Base-by-base conservation (phyloP, 1,140 invertebrate genomes). In the Chymomyza costata region DNA sequence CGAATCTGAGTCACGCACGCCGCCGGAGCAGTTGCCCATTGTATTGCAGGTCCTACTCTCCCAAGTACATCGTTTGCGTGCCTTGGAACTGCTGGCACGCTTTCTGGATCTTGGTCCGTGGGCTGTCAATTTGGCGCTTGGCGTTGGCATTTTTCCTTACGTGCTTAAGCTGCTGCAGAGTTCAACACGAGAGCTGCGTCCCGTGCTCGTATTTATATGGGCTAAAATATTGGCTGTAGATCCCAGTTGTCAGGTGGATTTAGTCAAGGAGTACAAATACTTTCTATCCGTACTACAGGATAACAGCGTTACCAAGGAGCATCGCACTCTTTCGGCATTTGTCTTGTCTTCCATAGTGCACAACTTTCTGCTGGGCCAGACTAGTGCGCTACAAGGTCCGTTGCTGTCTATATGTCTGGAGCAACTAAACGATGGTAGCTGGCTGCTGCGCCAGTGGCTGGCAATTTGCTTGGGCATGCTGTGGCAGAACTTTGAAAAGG, bases 141-240 rank as follows among this genome's bases (percentile, higher is more conserved):
- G 95, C 41, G 98, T 99, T 30, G 98, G 98, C 57, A 99, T 99
- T 64, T 99, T 99, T 86, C 98, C 98, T 2, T 99, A 99, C 87
- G 97, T 99, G 56, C 88, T 99, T 6, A 99, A 99, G 86, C 86
- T 99, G 50, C 87, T 98, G 35, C 97, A 99, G 87, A 96, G 95
- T 65, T 95, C 93, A 59, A 95, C 96, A 1, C 90, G 91, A 65
- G 97, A 99, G 86, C 87, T 99, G 46, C 88, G 97, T 21, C 94
- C 96, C 6, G 88, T 97, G 28, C 89, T 99, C 40, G 96, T 99
- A 18, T 99, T 98, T 83, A 99, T 99, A 62, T 99, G 98, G 98
- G 97, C 98, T 3, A 99, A 99, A 89, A 99, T 99, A 65, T 87
- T 99, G 38, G 96, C 97, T 49, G 96, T 99, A 7, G 98, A 99